Base-by-base conservation (phyloP, 1,140 invertebrate species). In the Psix sp. region DNA sequence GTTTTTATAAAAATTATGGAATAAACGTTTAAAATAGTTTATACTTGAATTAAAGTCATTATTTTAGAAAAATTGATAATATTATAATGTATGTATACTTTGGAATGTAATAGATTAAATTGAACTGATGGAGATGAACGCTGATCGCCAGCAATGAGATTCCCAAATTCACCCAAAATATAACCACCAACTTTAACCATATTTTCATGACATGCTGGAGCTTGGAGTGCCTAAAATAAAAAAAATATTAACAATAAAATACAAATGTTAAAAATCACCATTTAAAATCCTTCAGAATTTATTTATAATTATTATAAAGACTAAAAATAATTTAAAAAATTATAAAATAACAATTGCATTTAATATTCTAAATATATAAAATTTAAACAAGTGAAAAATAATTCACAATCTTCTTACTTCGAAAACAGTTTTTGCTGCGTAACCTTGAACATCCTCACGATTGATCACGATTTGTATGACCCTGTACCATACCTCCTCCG, bases 131-230 rank as follows among this genome's bases (percentile, higher is more conserved):
- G 97, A 56, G 97, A 97, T 29, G 98, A 99, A 45, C 98, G 90
- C 52, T 96, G 94, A 88, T 99, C 98, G 7, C 98, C 98, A 76
- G 98, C 98, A 83, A 99, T 99, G 15, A 99, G 90, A 89, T 99
- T 99, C 18, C 98, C 98, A 90, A 99, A 99, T 89, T 99, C 98
- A 51, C 98, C 98, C 33, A 99, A 89, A 78, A 99, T 99, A 79
- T 99, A 99, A 17, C 98, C 98, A 46, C 98, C 98, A 36, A 99
- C 98, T 92, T 99, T 99, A 0, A 99, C 98, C 98, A 99, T 99
- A 86, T 99, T 99, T 89, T 99, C 98, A 88, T 99, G 98, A 84
- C 98, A 99, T 40, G 98, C 97, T 17, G 97, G 96, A 35, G 97
- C 97, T 90, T 99, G 97, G 39, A 99, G 87, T 66, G 98, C 95